Evolutionary conservation across 2,888 invertebrate genomes (phyloP).

Genomic region (Synergus japonicus): DNA sequence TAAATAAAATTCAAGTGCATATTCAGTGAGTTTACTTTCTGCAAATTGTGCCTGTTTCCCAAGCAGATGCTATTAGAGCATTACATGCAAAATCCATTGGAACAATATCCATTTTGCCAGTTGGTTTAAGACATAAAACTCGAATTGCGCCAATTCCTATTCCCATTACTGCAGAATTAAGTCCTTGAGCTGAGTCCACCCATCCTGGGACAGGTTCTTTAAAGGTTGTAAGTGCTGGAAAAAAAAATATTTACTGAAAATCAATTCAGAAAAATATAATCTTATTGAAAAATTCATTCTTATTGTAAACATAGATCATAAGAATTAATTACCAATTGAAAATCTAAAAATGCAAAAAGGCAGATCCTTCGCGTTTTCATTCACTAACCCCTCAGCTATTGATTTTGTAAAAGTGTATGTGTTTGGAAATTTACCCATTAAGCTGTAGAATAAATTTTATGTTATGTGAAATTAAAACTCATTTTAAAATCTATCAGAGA

Average conservation of each 20-base stretch:
- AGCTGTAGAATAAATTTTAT: slow-evolving; percentile 34
- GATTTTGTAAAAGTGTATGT: slow-evolving; percentile 94
- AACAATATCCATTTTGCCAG: slow-evolving; percentile 83
- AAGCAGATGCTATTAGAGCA: slow-evolving; percentile 82
- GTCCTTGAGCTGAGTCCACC: slow-evolving; percentile 88
- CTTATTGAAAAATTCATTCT: background rate
- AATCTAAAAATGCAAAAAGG: slow-evolving; percentile 90
- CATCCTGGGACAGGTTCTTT: slow-evolving; percentile 83
- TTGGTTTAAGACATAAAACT: slow-evolving; percentile 81
- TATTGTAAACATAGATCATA: slow-evolving; percentile 19
- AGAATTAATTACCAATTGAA: slow-evolving; percentile 83
- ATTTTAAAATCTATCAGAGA: background rate
- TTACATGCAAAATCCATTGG: slow-evolving; percentile 86
- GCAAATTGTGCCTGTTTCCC: slow-evolving; percentile 75
- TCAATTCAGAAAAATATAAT: slow-evolving; percentile 43
- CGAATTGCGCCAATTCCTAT: slow-evolving; percentile 84
- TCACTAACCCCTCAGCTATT: slow-evolving; percentile 85
- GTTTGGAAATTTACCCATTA: slow-evolving; percentile 86
- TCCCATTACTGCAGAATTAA: slow-evolving; percentile 82
- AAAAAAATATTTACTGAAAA: background rate
- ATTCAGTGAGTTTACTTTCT: slow-evolving; percentile 53
- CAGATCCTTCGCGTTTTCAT: slow-evolving; percentile 80
- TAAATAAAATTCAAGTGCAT: background rate
- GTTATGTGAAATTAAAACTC: background rate
- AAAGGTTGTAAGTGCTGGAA: slow-evolving; percentile 80